Evolutionary conservation across 2,113 vertebrate species (phyloP), one percentile per base, ranked within the genome.

Genomic region (Ancistrus triradiatus): DNA sequence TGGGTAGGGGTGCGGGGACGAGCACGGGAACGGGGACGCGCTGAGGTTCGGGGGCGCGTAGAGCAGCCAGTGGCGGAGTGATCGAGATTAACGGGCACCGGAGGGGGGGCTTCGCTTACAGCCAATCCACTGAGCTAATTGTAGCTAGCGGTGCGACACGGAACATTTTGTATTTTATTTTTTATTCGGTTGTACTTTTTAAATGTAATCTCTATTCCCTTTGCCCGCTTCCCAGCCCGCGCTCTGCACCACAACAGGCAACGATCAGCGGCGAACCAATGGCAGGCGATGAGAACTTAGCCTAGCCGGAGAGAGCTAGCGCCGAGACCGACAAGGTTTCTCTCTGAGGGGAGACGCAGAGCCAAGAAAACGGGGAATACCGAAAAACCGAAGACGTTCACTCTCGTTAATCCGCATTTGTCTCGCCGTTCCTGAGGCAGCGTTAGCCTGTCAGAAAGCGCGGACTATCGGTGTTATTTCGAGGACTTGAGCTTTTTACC

Each of bases 61-160:
- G 35, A 42, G 60, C 58, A 24, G 51, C 37, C 60, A 59, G 66
- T 57, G 55, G 53, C 62, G 49, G 75, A 70, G 70, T 60, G 76
- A 70, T 62, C 71, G 74, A 76, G 74, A 74, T 70, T 76, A 78
- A 51, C 74, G 60, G 68, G 33, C 60, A 72, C 65, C 59, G 73
- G 75, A 69, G 68, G 77, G 28, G 69, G 75, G 72, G 73, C 17
- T 35, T 47, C 24, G 42, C 18, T 47, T n/a, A 59, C 14, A 31
- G 40, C 42, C 10, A 31, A 59, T 31, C 4, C 57, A 60, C 58
- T 31, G 3, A 28, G 58, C 58, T 60, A 60, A 60, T 47, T 60
- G 58, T 47, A 47, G 58, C 58, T 60, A 60, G 58, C 57, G 27
- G 8, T 35, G 58, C 58, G 43, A 33, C 58, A 35, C 43, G 25